Base-by-base conservation (phyloP, 2,888 invertebrate genomes). In the Taphrorychus bicolor region DNA sequence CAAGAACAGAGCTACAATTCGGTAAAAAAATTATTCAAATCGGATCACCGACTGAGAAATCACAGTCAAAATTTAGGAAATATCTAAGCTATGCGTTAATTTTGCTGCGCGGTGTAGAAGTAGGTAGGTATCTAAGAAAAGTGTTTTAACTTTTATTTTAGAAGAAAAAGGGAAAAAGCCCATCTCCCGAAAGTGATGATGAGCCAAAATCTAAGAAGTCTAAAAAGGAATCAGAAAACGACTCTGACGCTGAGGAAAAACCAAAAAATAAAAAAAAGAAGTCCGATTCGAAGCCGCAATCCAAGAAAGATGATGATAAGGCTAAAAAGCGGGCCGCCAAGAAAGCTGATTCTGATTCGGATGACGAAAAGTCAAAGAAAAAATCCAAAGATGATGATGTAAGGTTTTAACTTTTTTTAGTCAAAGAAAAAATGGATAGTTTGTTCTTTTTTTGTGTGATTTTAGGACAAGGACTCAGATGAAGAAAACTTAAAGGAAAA, bases 241-340 rank as follows among this genome's bases (percentile, higher is more conserved):
- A 70, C n/a, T 57, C 66, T 24, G 71, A 74, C 49, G 71, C 72
- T 5, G 72, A 73, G 40, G 71, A 72, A 23, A 73, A 74, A 48
- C 49, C 68, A 3, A 72, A 73, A 42, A 21, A 51, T 2, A 75
- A 72, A 61, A 74, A 76, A 52, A 70, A 66, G 48, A 75, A 69
- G 52, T 21, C 57, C 1, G 64, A 63, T 5, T 69, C 69, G 0
- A 69, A 64, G 41, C 67, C 71, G 16, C 61, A 71, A 18, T 69
- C 69, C 1, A 71, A 71, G 48, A 71, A 69, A 51, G 69, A 69
- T 17, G 68, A 65, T 14, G 69, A 65, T 45, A 70, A 56, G 64
- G 78, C 9, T 83, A 84, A 70, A 85, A 85, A 58, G 40, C 64
- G 45, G 73, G 69, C 66, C n/a, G n/a, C n/a, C 1, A 80, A 81